Conservation (phyloP, 2,797 vertebrate species). For the Galaxias olidus region DNA sequence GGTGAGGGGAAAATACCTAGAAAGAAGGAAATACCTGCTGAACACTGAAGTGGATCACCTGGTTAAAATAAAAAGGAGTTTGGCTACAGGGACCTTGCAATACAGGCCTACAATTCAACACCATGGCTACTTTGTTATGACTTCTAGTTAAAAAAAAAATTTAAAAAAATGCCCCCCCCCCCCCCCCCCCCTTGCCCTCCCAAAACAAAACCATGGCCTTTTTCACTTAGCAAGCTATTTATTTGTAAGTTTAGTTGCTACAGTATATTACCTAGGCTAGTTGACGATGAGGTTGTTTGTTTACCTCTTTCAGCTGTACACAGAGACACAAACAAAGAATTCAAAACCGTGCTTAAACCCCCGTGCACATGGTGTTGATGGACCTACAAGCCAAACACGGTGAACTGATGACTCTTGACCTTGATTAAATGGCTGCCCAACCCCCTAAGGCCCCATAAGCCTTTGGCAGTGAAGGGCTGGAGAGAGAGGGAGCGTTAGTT, state of each 20-base stretch:
- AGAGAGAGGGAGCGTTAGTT: conserved; percentile 67
- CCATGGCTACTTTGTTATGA: no score
- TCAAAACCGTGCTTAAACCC: no score
- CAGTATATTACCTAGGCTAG: neutral
- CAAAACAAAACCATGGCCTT: no score
- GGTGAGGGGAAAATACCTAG: neutral
- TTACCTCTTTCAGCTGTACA: conserved; percentile 35
- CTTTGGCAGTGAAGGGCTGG: conserved; percentile 66
- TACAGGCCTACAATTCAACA: no score
- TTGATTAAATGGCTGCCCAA: conserved; percentile 74
- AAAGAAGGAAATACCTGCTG: neutral
- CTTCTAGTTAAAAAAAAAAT: no score
- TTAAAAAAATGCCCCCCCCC: no score
- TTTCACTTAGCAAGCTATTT: no score
- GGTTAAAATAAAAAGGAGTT: no score
- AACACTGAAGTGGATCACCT: no score
- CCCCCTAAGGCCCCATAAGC: conserved; percentile 72
- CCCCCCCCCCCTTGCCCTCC: no score
- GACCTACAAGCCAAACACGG: conserved; percentile 59
- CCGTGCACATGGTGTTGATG: conserved; percentile 33
- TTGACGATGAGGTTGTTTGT: conserved; percentile 8
- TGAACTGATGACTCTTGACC: conserved; percentile 74
- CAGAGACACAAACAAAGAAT: neutral
- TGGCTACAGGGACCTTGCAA: no score
- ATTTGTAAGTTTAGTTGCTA: neutral